Evolutionary conservation across 2,888 invertebrate genomes (phyloP), one percentile per base, ranked within the genome.

Genomic region (Acanthopleura granulata): DNA sequence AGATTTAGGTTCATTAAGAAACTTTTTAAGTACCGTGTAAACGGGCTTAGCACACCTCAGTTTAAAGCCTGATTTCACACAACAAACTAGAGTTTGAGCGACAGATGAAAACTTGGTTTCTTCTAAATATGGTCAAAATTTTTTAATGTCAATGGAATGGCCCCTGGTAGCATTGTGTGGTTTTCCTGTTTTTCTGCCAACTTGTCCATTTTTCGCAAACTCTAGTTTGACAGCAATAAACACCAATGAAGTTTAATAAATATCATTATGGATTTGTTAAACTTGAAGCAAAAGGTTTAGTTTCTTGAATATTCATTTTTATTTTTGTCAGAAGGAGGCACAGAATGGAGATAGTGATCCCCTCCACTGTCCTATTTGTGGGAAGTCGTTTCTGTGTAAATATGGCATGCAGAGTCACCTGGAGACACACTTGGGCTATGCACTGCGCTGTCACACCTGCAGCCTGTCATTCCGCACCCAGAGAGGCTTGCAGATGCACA

Each of bases 401-500:
- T 91, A 92, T 15, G 92, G 92, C 0, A 89, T 95, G 49, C 93
- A 94, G 79, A 91, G 91, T 1, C 95, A 95, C 85, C 89, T 95
- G 83, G 94, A 94, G 84, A 92, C 92, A 76, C 95, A 95, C 89
- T 93, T 94, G 0, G 93, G 94, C 75, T 93, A 93, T 84, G 92
- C 93, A 0, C 92, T 94, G 74, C 94, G 94, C 85, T 96, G 96
- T 89, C 93, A 93, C 0, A 92, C 93, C 74, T 96, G 96, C 89
- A 93, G 94, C 76, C 93, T 94, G 74, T 92, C 93, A 9, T 96
- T 95, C 88, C 94, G 94, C 82, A 94, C 66, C 93, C 94, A 79
- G 0, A 93, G 94, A 76, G 93, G 94, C 9, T 92, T 95, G 78
- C 94, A 94, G 83, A 92, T 94, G 57, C 96, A 96, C 89, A 92